These are phyloP conservation scores for Platyscapa corneri DNA, from an alignment of 1,140 invertebrate genomes.

Conservation along the genomic window DNA sequence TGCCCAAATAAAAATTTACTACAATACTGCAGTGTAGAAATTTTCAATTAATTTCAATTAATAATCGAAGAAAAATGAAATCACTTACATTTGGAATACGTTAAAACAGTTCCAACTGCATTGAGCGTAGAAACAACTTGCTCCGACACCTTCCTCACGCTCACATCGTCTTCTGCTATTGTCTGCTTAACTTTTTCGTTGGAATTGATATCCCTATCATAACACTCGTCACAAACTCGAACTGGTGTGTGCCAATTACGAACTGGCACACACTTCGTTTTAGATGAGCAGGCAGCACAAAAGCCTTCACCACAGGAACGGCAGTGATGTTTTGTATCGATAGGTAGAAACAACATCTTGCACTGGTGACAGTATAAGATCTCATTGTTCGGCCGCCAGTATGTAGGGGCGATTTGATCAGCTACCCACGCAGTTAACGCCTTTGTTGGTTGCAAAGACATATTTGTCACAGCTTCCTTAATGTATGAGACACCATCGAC, in stretches of 20 bases:
- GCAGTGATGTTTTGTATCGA: conserved; percentile 85
- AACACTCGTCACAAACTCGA: conserved; percentile 82
- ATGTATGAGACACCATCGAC: conserved; percentile 84
- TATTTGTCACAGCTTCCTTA: conserved; percentile 81
- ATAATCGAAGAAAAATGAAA: too few species aligned
- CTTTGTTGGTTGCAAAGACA: conserved; percentile 83
- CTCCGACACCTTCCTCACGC: conserved; percentile 79
- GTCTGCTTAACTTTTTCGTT: conserved; percentile 60
- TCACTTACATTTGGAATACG: conserved; percentile 75
- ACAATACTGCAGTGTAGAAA: too few species aligned
- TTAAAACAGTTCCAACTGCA: conserved; percentile 76
- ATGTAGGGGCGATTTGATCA: conserved; percentile 84
- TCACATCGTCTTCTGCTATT: conserved; percentile 72
- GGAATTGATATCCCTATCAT: conserved; percentile 62
- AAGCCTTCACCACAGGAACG: conserved; percentile 85
- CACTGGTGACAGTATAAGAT: conserved; percentile 84
- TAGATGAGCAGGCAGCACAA: conserved; percentile 80
- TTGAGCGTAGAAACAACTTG: conserved; percentile 79
- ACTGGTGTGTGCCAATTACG: conserved; percentile 81
- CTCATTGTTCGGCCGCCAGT: conserved; percentile 87
- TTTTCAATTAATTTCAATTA: too few species aligned
- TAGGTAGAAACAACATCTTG: conserved; percentile 73
- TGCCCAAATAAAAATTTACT: too few species aligned
- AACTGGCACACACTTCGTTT: conserved; percentile 78
- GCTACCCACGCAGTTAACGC: conserved; percentile 83